Conservation (phyloP, 2,888 invertebrate genomes). For the Oithona nana region DNA sequence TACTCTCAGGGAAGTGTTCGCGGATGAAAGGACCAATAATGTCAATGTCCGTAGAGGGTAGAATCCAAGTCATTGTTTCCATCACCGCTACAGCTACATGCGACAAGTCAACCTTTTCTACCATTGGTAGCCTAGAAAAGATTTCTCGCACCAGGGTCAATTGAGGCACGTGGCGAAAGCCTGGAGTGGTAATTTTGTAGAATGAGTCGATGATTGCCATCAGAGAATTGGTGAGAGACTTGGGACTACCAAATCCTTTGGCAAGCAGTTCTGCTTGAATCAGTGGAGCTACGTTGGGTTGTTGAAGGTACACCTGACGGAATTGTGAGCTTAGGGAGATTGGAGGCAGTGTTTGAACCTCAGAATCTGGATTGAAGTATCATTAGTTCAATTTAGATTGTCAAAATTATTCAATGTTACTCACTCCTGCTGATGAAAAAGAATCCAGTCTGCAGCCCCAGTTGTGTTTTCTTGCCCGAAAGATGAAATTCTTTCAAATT, state of each 20-base stretch:
- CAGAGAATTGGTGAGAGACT: not conserved
- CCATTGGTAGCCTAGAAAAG: not conserved
- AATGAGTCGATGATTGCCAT: not conserved
- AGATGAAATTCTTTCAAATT: not conserved
- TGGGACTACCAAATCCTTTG: not conserved
- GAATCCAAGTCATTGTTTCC: not conserved
- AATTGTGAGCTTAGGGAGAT: not conserved
- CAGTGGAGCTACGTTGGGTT: not conserved
- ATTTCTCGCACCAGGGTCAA: not conserved
- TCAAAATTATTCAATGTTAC: not conserved
- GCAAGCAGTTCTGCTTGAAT: not conserved
- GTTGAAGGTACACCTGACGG: not conserved
- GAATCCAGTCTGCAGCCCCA: not conserved
- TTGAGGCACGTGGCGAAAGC: not conserved
- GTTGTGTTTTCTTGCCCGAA: not conserved
- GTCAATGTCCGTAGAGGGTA: not conserved
- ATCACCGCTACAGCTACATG: not conserved
- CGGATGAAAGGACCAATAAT: not conserved
- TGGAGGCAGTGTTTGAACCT: too few relatives aligned
- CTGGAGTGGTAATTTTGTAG: not conserved
- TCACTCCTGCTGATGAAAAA: not conserved
- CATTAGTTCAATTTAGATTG: not conserved
- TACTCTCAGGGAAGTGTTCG: not conserved
- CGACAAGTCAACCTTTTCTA: not conserved
- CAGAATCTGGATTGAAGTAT: too few relatives aligned